Base-by-base conservation (phyloP, 1,140 invertebrate genomes). In the Zaprionus davidi region DNA sequence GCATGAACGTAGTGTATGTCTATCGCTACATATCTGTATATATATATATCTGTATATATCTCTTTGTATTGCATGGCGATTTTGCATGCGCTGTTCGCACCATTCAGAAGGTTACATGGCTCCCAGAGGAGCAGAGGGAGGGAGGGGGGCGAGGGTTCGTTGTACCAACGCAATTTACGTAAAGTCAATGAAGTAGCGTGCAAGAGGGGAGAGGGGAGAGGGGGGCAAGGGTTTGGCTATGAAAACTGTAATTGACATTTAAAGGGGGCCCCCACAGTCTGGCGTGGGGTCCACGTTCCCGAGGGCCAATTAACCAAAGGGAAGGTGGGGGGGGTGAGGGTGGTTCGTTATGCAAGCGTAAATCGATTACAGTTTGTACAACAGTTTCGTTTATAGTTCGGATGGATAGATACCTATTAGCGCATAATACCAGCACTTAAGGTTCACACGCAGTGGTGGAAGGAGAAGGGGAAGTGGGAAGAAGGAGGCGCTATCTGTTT, bases 71-170 rank as follows among this genome's bases (percentile, higher is more conserved):
- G 17, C 63, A 55, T 69, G 73, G 79, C 65, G 38, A 87, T 87
- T 85, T 87, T 46, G 79, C 82, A 86, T 87, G 82, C 83, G 75
- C 46, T 24, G 80, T 59, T 59, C 82, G 78, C 82, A 68, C 57
- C 63, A 70, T 66, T 85, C 71, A 86, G 82, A 86, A 86, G 82
- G 82, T 87, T 86, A 82, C 82, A 82, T 76, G 66, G 56, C 31
- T 46, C 60, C 28, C 31, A 26, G 6, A 9, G 44, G 24, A 36
- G 77, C 41, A 26, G 28, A 41, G 12, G 2, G 15, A 1, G 11
- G 20, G 24, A 11, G 20, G 2, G 2, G n/a, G 59, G 2, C 12
- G 20, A 60, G n/a, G 41, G 31, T 57, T 51, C 68, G 60, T 36
- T 22, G 34, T 22, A 41, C 57, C 46, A 69, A 62, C 65, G 72